Conservation (phyloP, 2,113 vertebrate species). For the Opisthocomus hoazin region DNA sequence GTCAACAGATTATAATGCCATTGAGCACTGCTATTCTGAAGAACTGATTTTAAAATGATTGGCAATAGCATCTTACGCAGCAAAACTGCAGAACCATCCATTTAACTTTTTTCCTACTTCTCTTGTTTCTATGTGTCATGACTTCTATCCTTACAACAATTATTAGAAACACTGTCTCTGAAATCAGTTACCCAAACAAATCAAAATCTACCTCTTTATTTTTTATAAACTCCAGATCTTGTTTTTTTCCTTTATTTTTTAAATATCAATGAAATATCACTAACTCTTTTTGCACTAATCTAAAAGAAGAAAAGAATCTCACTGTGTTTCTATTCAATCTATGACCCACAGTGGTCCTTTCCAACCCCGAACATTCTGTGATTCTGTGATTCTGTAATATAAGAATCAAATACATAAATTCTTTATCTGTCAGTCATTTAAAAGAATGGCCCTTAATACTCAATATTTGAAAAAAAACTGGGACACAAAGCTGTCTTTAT, state of each 20-base stretch:
- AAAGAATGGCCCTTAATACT: neutral
- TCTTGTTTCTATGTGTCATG: neutral
- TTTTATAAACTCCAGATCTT: neutral
- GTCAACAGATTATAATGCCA: neutral
- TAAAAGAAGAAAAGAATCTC: neutral
- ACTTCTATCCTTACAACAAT: neutral
- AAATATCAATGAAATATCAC: neutral
- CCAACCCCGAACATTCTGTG: no score
- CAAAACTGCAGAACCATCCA: neutral
- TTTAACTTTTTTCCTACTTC: neutral
- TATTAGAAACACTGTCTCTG: neutral
- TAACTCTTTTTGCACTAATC: neutral
- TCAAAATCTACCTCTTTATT: neutral
- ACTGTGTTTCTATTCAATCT: neutral
- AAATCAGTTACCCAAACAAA: neutral
- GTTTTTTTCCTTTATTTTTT: neutral
- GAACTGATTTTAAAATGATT: neutral
- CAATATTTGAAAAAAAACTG: neutral
- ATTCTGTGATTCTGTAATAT: no score
- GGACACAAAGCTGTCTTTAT: neutral
- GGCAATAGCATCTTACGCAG: neutral
- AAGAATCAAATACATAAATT: neutral
- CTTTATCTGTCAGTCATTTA: neutral
- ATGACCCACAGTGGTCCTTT: no score
- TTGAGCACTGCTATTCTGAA: neutral